These are phyloP conservation scores for Mus pahari DNA, from an alignment of 2,113 vertebrate genomes.

Conservation along the genomic window DNA sequence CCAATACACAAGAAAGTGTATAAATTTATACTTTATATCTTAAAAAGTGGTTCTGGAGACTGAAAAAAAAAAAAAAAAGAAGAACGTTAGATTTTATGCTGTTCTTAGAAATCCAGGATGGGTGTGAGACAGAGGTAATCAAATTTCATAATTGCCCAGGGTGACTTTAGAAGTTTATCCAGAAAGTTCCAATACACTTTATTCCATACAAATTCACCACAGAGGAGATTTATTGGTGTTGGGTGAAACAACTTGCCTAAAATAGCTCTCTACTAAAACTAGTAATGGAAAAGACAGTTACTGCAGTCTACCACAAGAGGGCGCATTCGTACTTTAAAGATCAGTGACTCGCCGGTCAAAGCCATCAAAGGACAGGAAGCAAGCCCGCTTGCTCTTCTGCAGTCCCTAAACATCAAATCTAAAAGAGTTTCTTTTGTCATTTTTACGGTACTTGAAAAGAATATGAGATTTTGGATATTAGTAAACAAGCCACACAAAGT, in stretches of 20 bases:
- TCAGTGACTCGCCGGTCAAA: background rate
- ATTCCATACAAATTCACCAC: slow-evolving; percentile 35
- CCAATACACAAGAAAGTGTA: background rate
- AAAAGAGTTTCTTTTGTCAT: background rate
- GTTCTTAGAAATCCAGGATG: background rate
- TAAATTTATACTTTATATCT: background rate
- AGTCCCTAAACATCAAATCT: background rate
- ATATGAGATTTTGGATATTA: background rate
- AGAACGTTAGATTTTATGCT: slow-evolving; percentile 20
- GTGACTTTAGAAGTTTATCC: slow-evolving; percentile 26
- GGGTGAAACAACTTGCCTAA: slow-evolving; percentile 7
- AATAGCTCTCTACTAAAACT: background rate
- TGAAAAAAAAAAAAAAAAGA: background rate
- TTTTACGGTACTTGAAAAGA: slow-evolving; percentile 7
- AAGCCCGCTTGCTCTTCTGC: background rate
- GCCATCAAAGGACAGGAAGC: background rate
- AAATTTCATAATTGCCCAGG: background rate
- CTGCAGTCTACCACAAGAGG: slow-evolving; percentile 49
- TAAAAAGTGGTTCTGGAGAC: background rate
- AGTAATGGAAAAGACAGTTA: slow-evolving; percentile 13
- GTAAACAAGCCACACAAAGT: background rate
- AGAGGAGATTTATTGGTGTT: slow-evolving; percentile 5
- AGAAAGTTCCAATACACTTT: background rate
- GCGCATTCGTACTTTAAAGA: slow-evolving; percentile 46
- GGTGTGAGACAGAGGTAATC: background rate